Evolutionary conservation across 2,888 invertebrate genomes (phyloP), one percentile per base, ranked within the genome.

Genomic region (Cinara cedri): DNA sequence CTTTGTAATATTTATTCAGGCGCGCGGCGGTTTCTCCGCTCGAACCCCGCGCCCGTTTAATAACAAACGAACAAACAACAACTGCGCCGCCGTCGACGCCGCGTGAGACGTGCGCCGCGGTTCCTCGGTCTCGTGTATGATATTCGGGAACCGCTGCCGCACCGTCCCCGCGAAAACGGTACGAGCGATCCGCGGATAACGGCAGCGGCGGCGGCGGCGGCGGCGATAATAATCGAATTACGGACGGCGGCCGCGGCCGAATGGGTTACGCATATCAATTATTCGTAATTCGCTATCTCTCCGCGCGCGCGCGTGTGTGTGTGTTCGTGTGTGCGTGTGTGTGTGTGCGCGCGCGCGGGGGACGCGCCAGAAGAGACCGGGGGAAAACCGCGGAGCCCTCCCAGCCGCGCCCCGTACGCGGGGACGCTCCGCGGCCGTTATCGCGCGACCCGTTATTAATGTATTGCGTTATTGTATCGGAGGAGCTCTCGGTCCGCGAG

Each of bases 181-280:
- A n/a, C 54, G 54, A 70, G 54, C 54, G 54, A 70, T 70, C 54
- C 54, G n/a, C n/a, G 54, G 54, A 70, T 70, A 70, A 70, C 34
- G 34, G 6, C 34, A 34, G 6, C 6, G 6, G 6, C 72, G 24
- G 42, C 34, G 34, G 6, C 34, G 6, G 6, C 6, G 6, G 6
- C 72, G 24, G 42, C 14, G 49, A 78, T 68, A 68, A 68, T 68
- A 78, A 60, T 68, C 49, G 76, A 68, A 68, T 76, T 51, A 55
- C 3, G 3, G 34, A 34, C 34, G 34, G 34, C 34, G 54, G 19
- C 13, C 68, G 34, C 19, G 19, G 44, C 34, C 49, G 72, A 55
- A 75, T 54, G 55, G 74, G 74, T 63, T 34, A 34, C 49, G 72
- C 62, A 74, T 74, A 74, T 74, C 49, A 74, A 74, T 74, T 74